phyloP scores from a whole-genome alignment of 1,140 invertebrate genomes.

The Trichonephila inaurata region DNA sequence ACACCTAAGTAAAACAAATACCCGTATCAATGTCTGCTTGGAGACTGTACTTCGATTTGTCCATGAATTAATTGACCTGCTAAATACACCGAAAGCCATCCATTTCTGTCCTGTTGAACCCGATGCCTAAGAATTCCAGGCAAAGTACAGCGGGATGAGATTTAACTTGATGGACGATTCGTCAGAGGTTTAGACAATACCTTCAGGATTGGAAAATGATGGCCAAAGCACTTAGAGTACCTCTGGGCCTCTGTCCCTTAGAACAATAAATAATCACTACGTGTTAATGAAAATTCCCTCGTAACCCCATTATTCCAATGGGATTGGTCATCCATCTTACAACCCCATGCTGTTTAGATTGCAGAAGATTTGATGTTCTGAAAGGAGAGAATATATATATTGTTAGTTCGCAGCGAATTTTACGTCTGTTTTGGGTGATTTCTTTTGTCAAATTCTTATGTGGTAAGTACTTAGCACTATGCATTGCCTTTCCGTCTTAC shows the following conservation, averaged over 20 bases:
- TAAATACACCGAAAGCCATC: background rate
- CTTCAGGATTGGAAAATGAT: background rate
- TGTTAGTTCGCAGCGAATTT: background rate
- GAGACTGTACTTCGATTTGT: background rate
- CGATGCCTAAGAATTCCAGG: slow-evolving; percentile 8
- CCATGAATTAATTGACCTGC: slow-evolving; percentile 7
- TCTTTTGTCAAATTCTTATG: too few species aligned
- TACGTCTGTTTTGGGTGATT: too few species aligned
- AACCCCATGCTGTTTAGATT: background rate
- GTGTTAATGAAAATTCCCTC: slow-evolving; percentile 65
- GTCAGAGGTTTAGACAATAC: background rate
- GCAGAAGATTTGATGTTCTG: background rate
- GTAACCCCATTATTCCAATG: slow-evolving; percentile 2
- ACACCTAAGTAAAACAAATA: slow-evolving; percentile 17
- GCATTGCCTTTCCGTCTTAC: too few species aligned
- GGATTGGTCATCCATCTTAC: background rate
- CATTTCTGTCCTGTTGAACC: background rate
- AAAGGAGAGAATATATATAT: background rate
- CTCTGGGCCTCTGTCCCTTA: background rate
- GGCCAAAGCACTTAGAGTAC: background rate
- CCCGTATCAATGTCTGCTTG: background rate
- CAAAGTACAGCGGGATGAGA: slow-evolving; percentile 18
- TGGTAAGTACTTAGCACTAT: too few species aligned
- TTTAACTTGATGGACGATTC: slow-evolving; percentile 13
- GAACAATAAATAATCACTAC: slow-evolving; percentile 54